A percentile compares a stretch with the other conserved stretches of the same genome.
Conservation (phyloP, 2,888 invertebrate species). For the Plagodis pulveraria region DNA sequence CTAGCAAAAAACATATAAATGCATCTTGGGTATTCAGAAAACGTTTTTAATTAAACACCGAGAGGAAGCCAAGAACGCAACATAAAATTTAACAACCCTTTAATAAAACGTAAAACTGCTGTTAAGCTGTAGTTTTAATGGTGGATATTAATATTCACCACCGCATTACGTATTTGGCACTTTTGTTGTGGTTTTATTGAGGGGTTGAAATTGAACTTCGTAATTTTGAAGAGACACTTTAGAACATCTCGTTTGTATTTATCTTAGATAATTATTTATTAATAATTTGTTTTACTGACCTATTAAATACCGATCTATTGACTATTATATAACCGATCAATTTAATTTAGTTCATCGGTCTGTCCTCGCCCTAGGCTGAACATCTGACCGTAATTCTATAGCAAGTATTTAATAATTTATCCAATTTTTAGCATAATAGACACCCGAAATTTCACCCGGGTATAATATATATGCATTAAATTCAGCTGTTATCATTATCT, state of each 20-base stretch:
- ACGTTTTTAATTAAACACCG: constrained; percentile 81
- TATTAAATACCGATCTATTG: too few species aligned
- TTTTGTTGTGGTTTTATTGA: constrained; percentile 47
- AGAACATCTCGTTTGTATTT: neutral
- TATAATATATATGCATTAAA: too few species aligned
- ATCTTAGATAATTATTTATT: neutral
- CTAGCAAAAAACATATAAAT: constrained; percentile 62
- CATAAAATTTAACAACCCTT: constrained; percentile 83
- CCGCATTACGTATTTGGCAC: constrained; percentile 66
- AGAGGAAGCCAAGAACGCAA: constrained; percentile 59
- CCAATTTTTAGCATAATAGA: too few species aligned
- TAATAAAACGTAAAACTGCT: constrained; percentile 80
- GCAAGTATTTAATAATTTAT: too few species aligned
- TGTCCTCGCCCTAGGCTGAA: too few species aligned
- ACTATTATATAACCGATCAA: too few species aligned
- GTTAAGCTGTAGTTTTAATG: constrained; percentile 71
- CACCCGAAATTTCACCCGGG: too few species aligned
- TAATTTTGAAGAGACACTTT: neutral
- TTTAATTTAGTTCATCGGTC: too few species aligned
- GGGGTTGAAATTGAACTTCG: constrained; percentile 22
- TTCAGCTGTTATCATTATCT: too few species aligned
- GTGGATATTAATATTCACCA: constrained; percentile 76
- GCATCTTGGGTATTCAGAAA: constrained; percentile 78
- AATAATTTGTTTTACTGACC: too few species aligned
- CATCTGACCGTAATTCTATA: too few species aligned